Base-by-base conservation (phyloP, 2,113 vertebrate genomes). In the Nestor notabilis region DNA sequence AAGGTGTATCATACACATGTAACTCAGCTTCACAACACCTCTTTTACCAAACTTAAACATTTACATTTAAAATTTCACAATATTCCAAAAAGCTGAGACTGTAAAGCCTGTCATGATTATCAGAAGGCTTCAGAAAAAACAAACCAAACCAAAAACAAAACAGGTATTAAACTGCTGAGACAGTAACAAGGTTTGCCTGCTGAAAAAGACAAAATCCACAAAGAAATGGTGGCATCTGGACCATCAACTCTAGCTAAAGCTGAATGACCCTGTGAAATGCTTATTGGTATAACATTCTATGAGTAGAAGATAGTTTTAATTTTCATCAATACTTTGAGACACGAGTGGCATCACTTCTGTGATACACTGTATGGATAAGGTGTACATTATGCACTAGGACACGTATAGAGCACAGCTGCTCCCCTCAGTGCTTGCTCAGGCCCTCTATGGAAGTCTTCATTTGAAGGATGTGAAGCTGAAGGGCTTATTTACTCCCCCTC, bases 341-440 rank as follows among this genome's bases (percentile, higher is more conserved):
- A 37, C 66, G 13, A 39, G 19, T 31, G 41, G 28, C 6, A 70
- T 29, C 11, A 25, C 3, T 70, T 74, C 60, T 21, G 28, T 47
- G n/a, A 66, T 5, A 47, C 4, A 18, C 5, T 20, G 8, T 35
- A 39, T 15, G 13, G 10, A 20, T 18, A 44, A 52, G 20, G 13
- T 5, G 23, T 7, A 15, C 10, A 15, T 43, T 33, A 43, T 5
- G 7, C 8, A 64, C 35, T 39, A 47, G 27, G 47, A 37, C n/a
- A 28, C 0, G 1, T 19, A 37, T 0, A 1, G 17, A 78, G 15
- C 0, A 3, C 17, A 72, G 33, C 10, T 17, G 12, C 4, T 83
- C 6, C 10, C 10, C 17, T n/a, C 31, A 79, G 35, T 7, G 65
- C 35, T 58, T 69, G 13, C 33, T 44, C 41, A 60, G 31, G 11